Conservation (phyloP, 2,797 vertebrate species). For the Sparus aurata region DNA sequence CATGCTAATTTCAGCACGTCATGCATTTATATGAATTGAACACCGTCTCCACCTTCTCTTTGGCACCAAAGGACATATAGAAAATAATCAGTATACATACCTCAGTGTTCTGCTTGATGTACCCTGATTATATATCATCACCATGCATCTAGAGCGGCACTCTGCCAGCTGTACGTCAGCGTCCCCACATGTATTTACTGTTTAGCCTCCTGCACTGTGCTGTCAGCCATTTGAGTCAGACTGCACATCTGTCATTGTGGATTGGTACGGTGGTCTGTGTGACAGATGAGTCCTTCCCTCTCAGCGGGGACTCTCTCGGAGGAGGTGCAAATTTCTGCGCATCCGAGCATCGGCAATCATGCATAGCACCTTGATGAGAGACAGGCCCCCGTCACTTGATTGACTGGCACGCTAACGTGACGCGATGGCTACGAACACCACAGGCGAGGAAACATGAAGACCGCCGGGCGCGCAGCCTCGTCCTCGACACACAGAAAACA, state of each 20-base stretch:
- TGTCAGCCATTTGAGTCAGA: conserved; percentile 72
- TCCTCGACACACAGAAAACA: conserved; percentile 62
- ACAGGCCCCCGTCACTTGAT: conserved; percentile 78
- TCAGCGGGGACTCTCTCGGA: conserved; percentile 67
- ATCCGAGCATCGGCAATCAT: conserved; percentile 82
- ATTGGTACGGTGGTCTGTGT: conserved; percentile 70
- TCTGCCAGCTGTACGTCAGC: conserved; percentile 46
- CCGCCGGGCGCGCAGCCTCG: conserved; percentile 57
- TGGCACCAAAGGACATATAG: neutral
- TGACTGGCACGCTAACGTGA: conserved; percentile 83
- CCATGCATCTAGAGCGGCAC: neutral
- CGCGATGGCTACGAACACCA: conserved; percentile 74
- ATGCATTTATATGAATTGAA: conserved; percentile 3
- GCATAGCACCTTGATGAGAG: conserved; percentile 83
- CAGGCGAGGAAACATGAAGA: conserved; percentile 65
- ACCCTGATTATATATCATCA: conserved; percentile 14
- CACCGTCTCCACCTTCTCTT: neutral
- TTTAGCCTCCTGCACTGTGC: conserved; percentile 56
- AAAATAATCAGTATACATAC: conserved; percentile 6
- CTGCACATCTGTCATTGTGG: conserved; percentile 80
- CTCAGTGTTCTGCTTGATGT: neutral
- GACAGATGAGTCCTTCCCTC: conserved; percentile 82
- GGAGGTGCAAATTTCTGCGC: conserved; percentile 78
- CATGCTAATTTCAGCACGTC: neutral
- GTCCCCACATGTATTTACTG: conserved; percentile 61